Conservation (phyloP, 2,797 vertebrate species). For the Discoglossus pictus region DNA sequence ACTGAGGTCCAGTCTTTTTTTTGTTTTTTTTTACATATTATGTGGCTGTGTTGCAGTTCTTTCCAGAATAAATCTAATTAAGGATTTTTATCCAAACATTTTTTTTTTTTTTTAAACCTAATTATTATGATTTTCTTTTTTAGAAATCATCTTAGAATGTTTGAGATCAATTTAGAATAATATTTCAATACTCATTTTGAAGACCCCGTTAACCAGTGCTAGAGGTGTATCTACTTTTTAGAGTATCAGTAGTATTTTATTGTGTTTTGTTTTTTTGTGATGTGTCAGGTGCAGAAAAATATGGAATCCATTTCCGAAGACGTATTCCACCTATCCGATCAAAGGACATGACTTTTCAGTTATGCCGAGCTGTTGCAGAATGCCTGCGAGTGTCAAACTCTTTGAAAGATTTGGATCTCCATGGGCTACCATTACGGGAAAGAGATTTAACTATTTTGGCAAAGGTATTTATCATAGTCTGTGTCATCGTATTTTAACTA, state of each 20-base stretch:
- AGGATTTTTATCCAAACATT: too few species aligned
- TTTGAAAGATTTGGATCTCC: constrained; percentile 84
- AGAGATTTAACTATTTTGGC: constrained; percentile 83
- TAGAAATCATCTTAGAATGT: too few species aligned
- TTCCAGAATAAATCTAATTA: too few species aligned
- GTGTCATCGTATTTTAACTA: not conserved
- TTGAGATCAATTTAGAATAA: too few species aligned
- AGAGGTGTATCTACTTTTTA: not conserved
- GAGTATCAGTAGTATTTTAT: not conserved
- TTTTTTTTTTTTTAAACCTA: too few species aligned
- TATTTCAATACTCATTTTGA: too few species aligned
- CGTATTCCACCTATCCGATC: constrained; percentile 81
- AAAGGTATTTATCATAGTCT: constrained; percentile 74
- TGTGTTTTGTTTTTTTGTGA: constrained; percentile 52
- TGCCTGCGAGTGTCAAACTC: constrained; percentile 78
- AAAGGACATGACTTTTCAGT: constrained; percentile 83
- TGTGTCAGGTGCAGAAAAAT: constrained; percentile 70
- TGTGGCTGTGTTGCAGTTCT: too few species aligned
- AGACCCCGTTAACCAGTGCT: too few species aligned
- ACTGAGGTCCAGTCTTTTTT: too few species aligned
- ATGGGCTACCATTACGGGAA: constrained; percentile 84
- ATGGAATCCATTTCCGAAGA: constrained; percentile 72
- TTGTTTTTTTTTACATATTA: too few species aligned
- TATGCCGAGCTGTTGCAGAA: constrained; percentile 84
- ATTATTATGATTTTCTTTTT: too few species aligned